Percentiles rank a stretch among this genome's conserved stretches.
Evolutionary conservation across 1,140 invertebrate genomes (phyloP).

Genomic region (Lordiphosa mommai): DNA sequence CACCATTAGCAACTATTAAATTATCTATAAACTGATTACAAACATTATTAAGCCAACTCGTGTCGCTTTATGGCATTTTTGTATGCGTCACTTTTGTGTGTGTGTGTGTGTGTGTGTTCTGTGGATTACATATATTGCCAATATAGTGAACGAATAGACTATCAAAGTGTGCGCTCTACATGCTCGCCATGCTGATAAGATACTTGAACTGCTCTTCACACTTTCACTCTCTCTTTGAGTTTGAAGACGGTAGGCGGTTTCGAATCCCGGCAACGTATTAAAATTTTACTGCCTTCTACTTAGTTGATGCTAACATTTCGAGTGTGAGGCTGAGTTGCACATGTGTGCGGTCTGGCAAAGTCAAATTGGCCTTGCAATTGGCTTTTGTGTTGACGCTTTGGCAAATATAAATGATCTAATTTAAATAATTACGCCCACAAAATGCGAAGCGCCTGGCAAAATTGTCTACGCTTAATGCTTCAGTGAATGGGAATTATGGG

Average conservation of each 20-base stretch:
- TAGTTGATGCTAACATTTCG: constrained; percentile 25
- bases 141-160: constrained; percentile 3
- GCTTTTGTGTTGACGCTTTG: constrained; percentile 52
- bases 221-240: constrained; percentile 24
- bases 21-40: constrained; percentile 68
- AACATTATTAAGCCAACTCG: constrained; percentile 40
- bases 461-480: constrained; percentile 62
- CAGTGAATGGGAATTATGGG: constrained; percentile 37
- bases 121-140: constrained; percentile 10
- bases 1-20: constrained; percentile 59
- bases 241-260: constrained; percentile 1
- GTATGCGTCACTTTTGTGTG: constrained; percentile 14
- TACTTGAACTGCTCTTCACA: constrained; percentile 52
- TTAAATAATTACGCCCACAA: constrained; percentile 69
- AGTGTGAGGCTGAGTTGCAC: constrained; percentile 27
- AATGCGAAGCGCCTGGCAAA: constrained; percentile 43
- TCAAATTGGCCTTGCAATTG: constrained; percentile 51
- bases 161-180: constrained; percentile 20
- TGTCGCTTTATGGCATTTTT: constrained; percentile 11
- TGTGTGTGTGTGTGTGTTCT: background rate
- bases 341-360: constrained; percentile 37
- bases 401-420: constrained; percentile 74
- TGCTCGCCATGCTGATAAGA: constrained; percentile 52
- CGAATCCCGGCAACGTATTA: constrained; percentile 53
- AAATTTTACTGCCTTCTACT: constrained; percentile 61